Evolutionary conservation across 2,113 vertebrate species (phyloP), one percentile per base, ranked within the genome.

Genomic region (Phalacrocorax aristotelis): DNA sequence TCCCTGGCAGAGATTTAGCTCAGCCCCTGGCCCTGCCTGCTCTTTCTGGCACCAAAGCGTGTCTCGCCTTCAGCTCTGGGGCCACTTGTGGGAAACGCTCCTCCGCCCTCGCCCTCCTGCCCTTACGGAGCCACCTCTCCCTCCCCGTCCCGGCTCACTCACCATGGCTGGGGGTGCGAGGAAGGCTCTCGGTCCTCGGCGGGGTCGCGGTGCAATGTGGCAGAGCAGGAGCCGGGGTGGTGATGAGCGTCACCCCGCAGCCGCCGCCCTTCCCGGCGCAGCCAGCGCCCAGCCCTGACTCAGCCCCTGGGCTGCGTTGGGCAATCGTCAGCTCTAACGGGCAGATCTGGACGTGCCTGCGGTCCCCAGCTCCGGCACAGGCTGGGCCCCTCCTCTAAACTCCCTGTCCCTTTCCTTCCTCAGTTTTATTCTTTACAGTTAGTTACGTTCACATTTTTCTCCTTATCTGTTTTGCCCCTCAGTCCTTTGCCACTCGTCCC

Each of bases 381-480:
- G 23, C 44, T 1, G 55, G 5, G 72, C n/a, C 40, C 62, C 62
- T 83, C 76, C 81, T 44, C 30, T 11, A 2, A 2, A 0, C 26
- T 29, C 49, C 6, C 10, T 1, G 1, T 11, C 55, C 49, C 22
- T 55, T 38, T 17, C 18, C 48, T 25, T 78, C 46, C 13, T 0
- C 0, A 8, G 2, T 49, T 60, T 44, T 13, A 3, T 8, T 46
- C 64, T 32, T 44, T 16, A 23, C 14, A 4, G 32, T 77, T 61
- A 17, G 25, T 61, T 30, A 6, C 2, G 0, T 16, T 54, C 30
- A 0, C 1, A 1, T 49, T 65, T 79, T 21, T 10, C 34, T 71
- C 9, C 30, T 46, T 2, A 0, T 2, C 46, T 10, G 0, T 23
- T 51, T 80, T 29, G 1, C 15, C 25, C 9, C 21, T 25, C 2